These are phyloP conservation scores for Clamator glandarius DNA, from an alignment of 2,797 vertebrate genomes.

Conservation along the genomic window DNA sequence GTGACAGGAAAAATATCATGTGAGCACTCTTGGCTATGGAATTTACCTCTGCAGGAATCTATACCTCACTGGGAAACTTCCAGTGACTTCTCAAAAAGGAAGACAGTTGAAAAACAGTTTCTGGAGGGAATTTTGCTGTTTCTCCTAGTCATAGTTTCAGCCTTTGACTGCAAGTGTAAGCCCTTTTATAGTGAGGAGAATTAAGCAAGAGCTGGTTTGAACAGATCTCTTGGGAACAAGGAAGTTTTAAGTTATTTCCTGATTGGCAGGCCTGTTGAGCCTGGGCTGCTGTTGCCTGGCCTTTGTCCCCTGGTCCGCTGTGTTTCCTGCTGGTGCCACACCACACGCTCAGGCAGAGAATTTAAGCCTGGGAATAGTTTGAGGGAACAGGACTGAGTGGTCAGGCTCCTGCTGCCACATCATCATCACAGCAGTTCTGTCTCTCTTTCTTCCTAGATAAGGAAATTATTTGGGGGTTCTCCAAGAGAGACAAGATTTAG, in stretches of 20 bases:
- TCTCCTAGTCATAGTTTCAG: neutral
- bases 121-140: fast-evolving
- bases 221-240: neutral
- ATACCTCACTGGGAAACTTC: neutral
- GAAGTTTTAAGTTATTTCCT: neutral
- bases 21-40: no score
- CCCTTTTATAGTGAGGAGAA: neutral
- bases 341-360: neutral
- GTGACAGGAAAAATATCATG: no score
- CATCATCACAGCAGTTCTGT: fast-evolving
- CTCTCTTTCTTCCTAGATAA: neutral
- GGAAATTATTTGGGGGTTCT: neutral
- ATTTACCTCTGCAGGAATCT: neutral
- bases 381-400: neutral
- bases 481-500: no score
- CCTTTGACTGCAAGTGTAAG: neutral
- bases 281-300: neutral
- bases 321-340: fast-evolving
- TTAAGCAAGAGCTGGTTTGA: neutral
- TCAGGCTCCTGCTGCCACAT: neutral
- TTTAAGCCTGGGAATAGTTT: no score
- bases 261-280: neutral
- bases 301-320: neutral
- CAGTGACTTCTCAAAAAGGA: neutral
- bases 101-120: neutral